Evolutionary conservation across 1,140 invertebrate genomes (phyloP), one percentile per base, ranked within the genome.

Genomic region (Drosophila parabipectinata): DNA sequence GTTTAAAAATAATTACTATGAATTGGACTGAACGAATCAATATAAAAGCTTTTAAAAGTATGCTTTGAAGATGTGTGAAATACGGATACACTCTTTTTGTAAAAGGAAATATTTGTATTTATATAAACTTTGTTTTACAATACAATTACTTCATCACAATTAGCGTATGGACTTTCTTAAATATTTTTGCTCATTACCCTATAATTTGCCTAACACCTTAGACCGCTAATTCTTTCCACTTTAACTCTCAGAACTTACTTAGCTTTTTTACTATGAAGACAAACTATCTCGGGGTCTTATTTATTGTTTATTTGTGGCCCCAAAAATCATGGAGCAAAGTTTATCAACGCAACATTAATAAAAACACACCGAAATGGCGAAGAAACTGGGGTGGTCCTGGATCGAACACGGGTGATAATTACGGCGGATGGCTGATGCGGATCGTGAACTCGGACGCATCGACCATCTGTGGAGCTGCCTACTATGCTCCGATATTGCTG

Each of bases 351-450:
- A 7, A 28, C n/a, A 74, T 77, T 8, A 18, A 21, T 2, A 37
- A 5, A n/a, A 34, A 1, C 18, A 53, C 55, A 2, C 53, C 30
- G 1, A 21, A 28, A 18, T 5, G n/a, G 8, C 15, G 14, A 10
- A 72, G 72, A 0, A 4, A 4, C 6, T 78, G 75, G 75, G 14
- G 18, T 3, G 75, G 75, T 10, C 39, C 50, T 18, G 1, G 4
- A 4, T 12, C 12, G 1, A 71, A 53, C 34, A 63, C 64, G 6
- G 72, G 63, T 0, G 1, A 21, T 0, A 69, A 64, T 12, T 55
- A 56, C 18, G 75, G 72, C 10, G 75, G 75, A 9, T 77, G 75
- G 72, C 51, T 77, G 8, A 24, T 75, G 7, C 54, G 41, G 15
- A 44, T 73, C 4, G 44, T 14, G 0, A 53, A 72, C 32, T 30